Percentiles rank a stretch among this genome's conserved stretches.
Conservation (phyloP, 2,113 vertebrate species). For the Neolamprologus longior region DNA sequence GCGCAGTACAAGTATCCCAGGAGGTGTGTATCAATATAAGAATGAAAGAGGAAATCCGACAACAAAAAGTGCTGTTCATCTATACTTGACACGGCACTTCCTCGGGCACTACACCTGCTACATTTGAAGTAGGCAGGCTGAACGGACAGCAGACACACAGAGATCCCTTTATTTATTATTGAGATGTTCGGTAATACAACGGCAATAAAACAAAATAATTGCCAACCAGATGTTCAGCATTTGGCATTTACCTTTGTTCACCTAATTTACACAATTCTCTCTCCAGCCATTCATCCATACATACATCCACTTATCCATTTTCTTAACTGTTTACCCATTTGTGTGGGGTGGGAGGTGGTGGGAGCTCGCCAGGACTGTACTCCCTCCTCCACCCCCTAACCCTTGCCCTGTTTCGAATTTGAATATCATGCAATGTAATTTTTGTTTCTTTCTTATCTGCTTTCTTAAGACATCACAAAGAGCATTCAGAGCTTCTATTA, state of each 20-base stretch:
- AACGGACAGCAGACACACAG: background rate
- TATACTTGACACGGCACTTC: background rate
- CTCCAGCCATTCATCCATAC: background rate
- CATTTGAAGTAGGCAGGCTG: background rate
- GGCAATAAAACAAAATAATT: background rate
- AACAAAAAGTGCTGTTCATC: background rate
- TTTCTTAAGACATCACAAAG: background rate
- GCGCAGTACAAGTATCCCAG: background rate
- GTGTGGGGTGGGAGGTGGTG: background rate
- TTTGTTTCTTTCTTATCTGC: background rate
- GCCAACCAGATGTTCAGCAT: background rate
- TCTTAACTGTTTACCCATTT: background rate
- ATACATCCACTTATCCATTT: background rate
- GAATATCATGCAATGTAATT: background rate
- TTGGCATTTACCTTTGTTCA: background rate
- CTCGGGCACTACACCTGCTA: background rate
- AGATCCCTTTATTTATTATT: background rate
- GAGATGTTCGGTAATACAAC: background rate
- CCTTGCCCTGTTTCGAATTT: background rate
- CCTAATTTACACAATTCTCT: background rate
- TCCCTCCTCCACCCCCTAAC: background rate
- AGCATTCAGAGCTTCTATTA: background rate
- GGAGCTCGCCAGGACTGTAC: background rate
- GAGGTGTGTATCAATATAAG: background rate
- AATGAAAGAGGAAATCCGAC: background rate